Conservation (phyloP, 1,140 invertebrate species). For the Acyrthosiphon pisum region DNA sequence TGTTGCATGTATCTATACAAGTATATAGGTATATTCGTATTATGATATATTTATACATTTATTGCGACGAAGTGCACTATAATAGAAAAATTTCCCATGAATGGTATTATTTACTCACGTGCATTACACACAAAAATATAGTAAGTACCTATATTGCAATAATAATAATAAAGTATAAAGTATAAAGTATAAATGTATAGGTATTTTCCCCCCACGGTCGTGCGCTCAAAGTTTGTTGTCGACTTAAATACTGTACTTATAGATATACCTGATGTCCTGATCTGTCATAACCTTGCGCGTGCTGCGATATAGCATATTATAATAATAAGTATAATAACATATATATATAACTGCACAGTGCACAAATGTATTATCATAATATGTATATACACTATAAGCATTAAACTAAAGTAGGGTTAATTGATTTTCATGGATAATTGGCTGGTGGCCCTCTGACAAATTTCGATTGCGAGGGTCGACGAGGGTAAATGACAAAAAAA, state of each 20-base stretch:
- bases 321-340: neutral
- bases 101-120: neutral
- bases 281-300: neutral
- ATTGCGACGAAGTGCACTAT: neutral
- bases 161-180: too few species aligned
- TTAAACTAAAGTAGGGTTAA: neutral
- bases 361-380: neutral
- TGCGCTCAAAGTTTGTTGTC: neutral
- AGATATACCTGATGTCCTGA: too few species aligned
- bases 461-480: neutral
- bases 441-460: constrained; percentile 20
- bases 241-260: neutral
- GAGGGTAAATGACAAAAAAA: neutral
- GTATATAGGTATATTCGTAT: too few species aligned
- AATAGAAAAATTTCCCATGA: neutral
- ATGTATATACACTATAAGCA: too few species aligned
- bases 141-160: too few species aligned
- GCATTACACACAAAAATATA: neutral
- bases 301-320: neutral
- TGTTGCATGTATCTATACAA: neutral
- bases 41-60: neutral
- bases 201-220: neutral
- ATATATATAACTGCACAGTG: neutral
- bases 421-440: neutral
- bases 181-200: neutral